Evolutionary conservation across 2,888 invertebrate species (phyloP).

Genomic region (Lapara coniferarum): DNA sequence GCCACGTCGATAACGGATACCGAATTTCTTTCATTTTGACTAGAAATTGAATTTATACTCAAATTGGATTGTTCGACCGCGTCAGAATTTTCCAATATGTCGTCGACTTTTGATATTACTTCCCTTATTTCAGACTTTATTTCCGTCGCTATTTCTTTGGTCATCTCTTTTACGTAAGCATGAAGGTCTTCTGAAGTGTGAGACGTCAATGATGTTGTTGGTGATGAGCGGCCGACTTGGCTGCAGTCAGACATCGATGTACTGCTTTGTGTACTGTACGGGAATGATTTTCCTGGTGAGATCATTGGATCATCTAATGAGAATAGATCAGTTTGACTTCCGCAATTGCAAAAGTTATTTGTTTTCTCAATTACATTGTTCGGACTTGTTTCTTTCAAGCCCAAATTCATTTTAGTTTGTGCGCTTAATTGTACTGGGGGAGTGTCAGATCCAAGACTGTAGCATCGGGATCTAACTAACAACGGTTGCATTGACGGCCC

Average conservation of each 20-base stretch:
- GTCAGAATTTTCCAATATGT: constrained; percentile 89
- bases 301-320: constrained; percentile 85
- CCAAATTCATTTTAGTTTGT: constrained; percentile 86
- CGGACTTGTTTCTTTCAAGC: constrained; percentile 81
- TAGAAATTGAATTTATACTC: constrained; percentile 81
- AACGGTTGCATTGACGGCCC: constrained; percentile 59
- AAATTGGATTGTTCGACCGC: constrained; percentile 80
- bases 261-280: constrained; percentile 74
- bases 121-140: constrained; percentile 92
- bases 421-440: constrained; percentile 84
- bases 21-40: constrained; percentile 86
- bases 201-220: constrained; percentile 79
- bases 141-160: constrained; percentile 90
- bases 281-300: constrained; percentile 75
- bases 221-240: constrained; percentile 81
- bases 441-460: constrained; percentile 85
- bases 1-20: constrained; percentile 90
- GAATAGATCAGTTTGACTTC: constrained; percentile 88
- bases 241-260: constrained; percentile 82
- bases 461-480: constrained; percentile 82
- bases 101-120: constrained; percentile 91
- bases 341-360: constrained; percentile 86
- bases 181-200: constrained; percentile 86
- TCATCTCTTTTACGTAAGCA: constrained; percentile 90
- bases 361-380: constrained; percentile 64